These are phyloP conservation scores for Parus major DNA, from an alignment of 2,113 vertebrate genomes.

Conservation along the genomic window DNA sequence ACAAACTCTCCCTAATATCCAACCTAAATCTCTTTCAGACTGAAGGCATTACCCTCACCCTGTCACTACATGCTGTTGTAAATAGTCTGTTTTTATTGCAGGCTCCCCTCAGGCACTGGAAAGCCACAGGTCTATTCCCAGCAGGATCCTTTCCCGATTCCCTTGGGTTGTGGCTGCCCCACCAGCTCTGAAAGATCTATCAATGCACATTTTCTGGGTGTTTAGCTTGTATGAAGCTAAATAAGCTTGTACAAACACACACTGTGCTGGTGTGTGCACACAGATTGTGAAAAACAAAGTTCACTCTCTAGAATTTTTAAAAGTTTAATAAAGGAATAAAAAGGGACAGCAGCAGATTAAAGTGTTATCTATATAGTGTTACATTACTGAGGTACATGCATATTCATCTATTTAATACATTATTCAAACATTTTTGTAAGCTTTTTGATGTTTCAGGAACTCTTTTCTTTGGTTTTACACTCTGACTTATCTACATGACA, in stretches of 20 bases:
- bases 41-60: background rate
- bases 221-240: background rate
- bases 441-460: no score
- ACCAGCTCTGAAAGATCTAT: fast-evolving
- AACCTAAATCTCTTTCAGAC: background rate
- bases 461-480: no score
- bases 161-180: no score
- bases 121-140: background rate
- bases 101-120: background rate
- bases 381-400: no score
- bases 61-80: background rate
- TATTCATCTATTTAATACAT: no score
- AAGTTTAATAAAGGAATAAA: no score
- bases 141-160: background rate
- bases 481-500: no score
- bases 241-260: fast-evolving
- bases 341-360: no score
- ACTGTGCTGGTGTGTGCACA: background rate
- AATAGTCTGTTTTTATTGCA: background rate
- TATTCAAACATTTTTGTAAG: no score
- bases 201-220: fast-evolving
- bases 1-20: background rate
- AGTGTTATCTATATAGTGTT: no score
- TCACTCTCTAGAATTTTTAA: no score
- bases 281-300: no score